Base-by-base conservation (phyloP, 2,113 vertebrate genomes). In the Bucco capensis region DNA sequence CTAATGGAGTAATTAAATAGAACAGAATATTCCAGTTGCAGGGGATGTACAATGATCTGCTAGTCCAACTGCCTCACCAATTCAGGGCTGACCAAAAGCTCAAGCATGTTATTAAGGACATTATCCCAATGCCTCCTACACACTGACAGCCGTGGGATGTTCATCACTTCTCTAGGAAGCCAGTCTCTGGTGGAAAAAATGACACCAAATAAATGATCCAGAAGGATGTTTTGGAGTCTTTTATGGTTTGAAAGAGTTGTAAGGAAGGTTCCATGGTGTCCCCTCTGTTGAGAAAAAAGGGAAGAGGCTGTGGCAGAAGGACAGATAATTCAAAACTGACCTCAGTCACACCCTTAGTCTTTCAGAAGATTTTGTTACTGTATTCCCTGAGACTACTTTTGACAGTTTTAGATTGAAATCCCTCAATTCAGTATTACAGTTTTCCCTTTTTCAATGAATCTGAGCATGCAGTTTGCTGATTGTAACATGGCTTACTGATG, bases 341-440 rank as follows among this genome's bases (percentile, higher is more conserved):
- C 46, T 57, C 27, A 69, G 19, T 71, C 15, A 4, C 37, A 13
- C 8, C 25, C 35, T 50, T 49, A 30, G 10, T 76, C 25, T 58
- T 78, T 51, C 49, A 42, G 35, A 67, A 72, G 14, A 15, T 28
- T 1, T 4, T 56, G 14, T 74, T 83, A 30, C 14, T 57, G 19
- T 31, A 6, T 75, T 81, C 25, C 37, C n/a, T 13, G 33, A 78
- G 49, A 23, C 28, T 12, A 12, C 70, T 90, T 51, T 38, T 33
- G 31, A 21, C 76, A 47, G 23, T 24, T 81, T 81, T 49, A 3
- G 61, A 9, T 14, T 74, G 35, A 74, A 88, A 47, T 64, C 44
- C 16, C 12, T 71, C 22, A 24, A 10, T 5, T 77, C 47, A 7
- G 1, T 27, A 4, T 49, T 31, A 42, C 6, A 12, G 0, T 73